These are phyloP conservation scores for Sipha flava DNA, from an alignment of 1,140 invertebrate species.

Conservation along the genomic window DNA sequence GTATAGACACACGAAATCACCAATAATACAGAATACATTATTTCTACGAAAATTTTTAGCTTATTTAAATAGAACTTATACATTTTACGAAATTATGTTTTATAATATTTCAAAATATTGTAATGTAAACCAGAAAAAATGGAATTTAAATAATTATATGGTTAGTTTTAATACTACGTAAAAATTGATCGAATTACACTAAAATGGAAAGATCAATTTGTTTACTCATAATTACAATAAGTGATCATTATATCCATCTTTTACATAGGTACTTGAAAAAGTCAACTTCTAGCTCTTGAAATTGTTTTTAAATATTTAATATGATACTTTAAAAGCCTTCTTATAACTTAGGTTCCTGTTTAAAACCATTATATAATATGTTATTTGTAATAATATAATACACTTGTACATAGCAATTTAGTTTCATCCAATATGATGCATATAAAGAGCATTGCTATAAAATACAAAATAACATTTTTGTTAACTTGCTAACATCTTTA, in stretches of 20 bases:
- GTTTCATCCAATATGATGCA: too few species aligned
- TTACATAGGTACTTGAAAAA: neutral
- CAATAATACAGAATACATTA: neutral
- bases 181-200: too few species aligned
- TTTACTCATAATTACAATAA: neutral
- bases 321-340: neutral
- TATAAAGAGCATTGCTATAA: too few species aligned
- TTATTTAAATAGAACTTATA: neutral
- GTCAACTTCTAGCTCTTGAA: neutral
- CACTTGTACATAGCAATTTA: too few species aligned
- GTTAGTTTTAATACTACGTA: too few species aligned
- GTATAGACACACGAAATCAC: neutral
- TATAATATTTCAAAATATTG: too few species aligned
- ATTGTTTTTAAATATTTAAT: neutral
- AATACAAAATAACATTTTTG: too few species aligned
- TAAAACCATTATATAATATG: too few species aligned
- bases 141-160: neutral
- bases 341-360: too few species aligned
- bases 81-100: too few species aligned
- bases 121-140: neutral
- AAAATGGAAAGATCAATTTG: neutral
- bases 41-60: neutral
- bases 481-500: too few species aligned
- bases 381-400: too few species aligned
- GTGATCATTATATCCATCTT: neutral